phyloP scores from a whole-genome alignment of 2,113 vertebrate genomes.

The Coturnix japonica region DNA sequence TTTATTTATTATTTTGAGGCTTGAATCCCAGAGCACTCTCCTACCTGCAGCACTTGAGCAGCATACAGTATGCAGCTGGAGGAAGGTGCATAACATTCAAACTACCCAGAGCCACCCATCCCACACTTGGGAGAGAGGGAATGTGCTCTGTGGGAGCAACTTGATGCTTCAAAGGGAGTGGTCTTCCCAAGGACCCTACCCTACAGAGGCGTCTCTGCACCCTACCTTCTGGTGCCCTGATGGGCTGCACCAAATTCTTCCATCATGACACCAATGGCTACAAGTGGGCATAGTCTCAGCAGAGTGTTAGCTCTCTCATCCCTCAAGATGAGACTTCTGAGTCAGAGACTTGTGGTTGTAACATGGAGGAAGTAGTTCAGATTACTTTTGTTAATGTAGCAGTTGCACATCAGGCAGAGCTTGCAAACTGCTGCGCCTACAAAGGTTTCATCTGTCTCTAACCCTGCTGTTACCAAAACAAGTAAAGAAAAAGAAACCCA shows the following conservation, averaged over 20 bases:
- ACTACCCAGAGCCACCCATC: background rate
- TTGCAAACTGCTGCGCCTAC: background rate
- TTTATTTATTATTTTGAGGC: background rate
- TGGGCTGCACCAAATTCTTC: background rate
- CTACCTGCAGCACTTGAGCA: background rate
- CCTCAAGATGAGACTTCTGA: background rate
- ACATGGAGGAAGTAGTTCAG: background rate
- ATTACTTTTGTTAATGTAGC: background rate
- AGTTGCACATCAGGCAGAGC: background rate
- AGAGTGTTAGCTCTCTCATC: background rate
- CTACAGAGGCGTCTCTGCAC: background rate
- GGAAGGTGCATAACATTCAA: background rate
- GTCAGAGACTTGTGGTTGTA: background rate
- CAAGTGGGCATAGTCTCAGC: background rate
- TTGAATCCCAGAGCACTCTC: accelerated
- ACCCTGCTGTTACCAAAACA: background rate
- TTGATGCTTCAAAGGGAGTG: accelerated
- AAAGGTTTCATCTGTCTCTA: background rate
- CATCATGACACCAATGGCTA: accelerated
- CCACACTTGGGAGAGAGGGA: accelerated
- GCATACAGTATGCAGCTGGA: background rate
- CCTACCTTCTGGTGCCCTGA: background rate
- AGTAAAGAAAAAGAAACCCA: background rate
- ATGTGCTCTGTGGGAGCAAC: background rate
- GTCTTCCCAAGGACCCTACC: background rate